Evolutionary conservation across 2,113 vertebrate genomes (phyloP).

Genomic region (Lanius collurio): DNA sequence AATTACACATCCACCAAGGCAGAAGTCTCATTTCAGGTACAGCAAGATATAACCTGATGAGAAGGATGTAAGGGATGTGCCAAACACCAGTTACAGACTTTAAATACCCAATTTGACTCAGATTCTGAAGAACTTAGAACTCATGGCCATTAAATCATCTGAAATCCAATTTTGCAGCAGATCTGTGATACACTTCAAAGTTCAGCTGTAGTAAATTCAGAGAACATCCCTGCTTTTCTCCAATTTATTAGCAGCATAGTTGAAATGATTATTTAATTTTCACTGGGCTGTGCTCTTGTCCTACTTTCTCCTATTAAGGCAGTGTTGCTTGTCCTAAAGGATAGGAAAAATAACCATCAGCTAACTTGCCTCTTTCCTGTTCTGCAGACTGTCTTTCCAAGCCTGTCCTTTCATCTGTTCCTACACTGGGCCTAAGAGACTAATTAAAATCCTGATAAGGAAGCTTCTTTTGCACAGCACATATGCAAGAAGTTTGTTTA

Average conservation of each 20-base stretch:
- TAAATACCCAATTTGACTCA: neutral
- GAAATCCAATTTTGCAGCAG: neutral
- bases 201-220: neutral
- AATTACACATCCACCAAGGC: neutral
- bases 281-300: neutral
- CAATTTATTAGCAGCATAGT: neutral
- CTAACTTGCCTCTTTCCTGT: neutral
- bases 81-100: neutral
- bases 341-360: neutral
- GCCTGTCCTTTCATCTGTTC: conserved; percentile 27
- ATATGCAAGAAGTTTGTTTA: conserved; percentile 24
- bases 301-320: neutral
- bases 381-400: neutral
- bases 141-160: neutral
- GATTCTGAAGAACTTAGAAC: neutral
- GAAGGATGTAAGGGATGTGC: neutral
- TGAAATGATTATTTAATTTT: conserved; percentile 4
- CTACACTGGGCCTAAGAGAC: neutral
- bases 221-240: neutral
- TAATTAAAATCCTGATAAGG: conserved; percentile 27
- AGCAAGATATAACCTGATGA: neutral
- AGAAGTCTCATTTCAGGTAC: neutral
- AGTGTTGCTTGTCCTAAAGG: neutral
- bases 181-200: neutral
- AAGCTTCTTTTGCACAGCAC: neutral